Conservation (phyloP, 1,140 invertebrate species). For the Neodiprion pinetum region DNA sequence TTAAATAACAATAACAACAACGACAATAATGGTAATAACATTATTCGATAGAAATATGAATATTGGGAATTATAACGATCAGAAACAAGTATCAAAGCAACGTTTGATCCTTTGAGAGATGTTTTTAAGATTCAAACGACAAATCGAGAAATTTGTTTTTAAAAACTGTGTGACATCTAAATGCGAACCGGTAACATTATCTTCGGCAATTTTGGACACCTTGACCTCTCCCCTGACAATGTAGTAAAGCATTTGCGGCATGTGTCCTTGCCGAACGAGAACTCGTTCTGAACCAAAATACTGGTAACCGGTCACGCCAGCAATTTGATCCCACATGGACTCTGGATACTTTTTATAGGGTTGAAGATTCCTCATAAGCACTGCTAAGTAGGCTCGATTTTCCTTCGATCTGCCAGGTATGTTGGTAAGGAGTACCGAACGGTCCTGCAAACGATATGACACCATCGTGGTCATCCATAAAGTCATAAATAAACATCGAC, state of each 20-base stretch:
- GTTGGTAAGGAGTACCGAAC: slow-evolving; percentile 37
- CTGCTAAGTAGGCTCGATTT: slow-evolving; percentile 32
- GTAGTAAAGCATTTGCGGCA: slow-evolving; percentile 66
- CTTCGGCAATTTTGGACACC: slow-evolving; percentile 59
- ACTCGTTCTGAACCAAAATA: slow-evolving; percentile 63
- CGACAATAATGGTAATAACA: too few species aligned
- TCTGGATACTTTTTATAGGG: slow-evolving; percentile 49
- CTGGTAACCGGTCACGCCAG: slow-evolving; percentile 63
- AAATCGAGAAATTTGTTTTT: too few species aligned
- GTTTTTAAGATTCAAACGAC: too few species aligned
- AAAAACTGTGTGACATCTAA: neutral
- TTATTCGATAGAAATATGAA: too few species aligned
- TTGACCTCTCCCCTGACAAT: slow-evolving; percentile 65
- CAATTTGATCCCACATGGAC: slow-evolving; percentile 62
- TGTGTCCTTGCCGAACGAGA: slow-evolving; percentile 66
- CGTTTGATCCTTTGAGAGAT: too few species aligned
- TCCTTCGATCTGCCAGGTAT: slow-evolving; percentile 29
- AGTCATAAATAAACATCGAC: slow-evolving; percentile 1
- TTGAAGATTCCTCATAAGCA: slow-evolving; percentile 37
- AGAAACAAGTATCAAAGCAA: too few species aligned
- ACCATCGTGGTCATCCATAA: slow-evolving; percentile 16
- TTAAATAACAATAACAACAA: neutral
- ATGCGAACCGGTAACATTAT: slow-evolving; percentile 55
- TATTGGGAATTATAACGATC: too few species aligned
- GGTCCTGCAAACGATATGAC: slow-evolving; percentile 40